Evolutionary conservation across 2,888 invertebrate species (phyloP).

Genomic region (Meta bourneti): DNA sequence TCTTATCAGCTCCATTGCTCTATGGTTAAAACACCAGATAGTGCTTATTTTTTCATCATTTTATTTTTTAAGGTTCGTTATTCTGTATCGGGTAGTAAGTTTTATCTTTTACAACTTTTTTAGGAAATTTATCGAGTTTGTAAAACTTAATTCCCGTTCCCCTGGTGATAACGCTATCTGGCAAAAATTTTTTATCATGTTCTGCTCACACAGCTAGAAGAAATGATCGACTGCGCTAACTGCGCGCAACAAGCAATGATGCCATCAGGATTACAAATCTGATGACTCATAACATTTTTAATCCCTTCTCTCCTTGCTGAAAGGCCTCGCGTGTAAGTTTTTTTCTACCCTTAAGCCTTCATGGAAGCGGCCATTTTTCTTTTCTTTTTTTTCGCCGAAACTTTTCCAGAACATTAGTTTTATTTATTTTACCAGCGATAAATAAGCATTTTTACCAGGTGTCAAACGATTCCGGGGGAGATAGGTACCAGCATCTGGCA

Average conservation of each 20-base stretch:
- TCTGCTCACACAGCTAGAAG: not conserved
- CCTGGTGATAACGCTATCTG: conserved; percentile 8
- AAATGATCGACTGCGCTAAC: conserved; percentile 23
- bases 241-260: conserved; percentile 26
- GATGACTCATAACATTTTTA: conserved; percentile 60
- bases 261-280: conserved; percentile 46
- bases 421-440: conserved; percentile 62
- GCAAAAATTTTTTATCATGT: not conserved
- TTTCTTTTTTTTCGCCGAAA: conserved; percentile 35
- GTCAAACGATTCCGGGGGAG: conserved; percentile 5
- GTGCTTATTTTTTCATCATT: not conserved
- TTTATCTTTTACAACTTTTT: not conserved
- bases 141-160: conserved; percentile 15
- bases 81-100: not conserved
- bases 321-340: not conserved
- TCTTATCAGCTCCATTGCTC: not conserved
- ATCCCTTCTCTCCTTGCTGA: conserved; percentile 17
- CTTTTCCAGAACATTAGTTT: conserved; percentile 66
- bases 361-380: conserved; percentile 26
- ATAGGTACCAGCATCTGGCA: conserved; percentile 50
- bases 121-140: conserved; percentile 21
- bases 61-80: not conserved
- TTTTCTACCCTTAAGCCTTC: conserved; percentile 16
- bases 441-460: conserved; percentile 49
- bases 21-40: not conserved